Base-by-base conservation (phyloP, 2,888 invertebrate species). In the Drosophila meridiana region DNA sequence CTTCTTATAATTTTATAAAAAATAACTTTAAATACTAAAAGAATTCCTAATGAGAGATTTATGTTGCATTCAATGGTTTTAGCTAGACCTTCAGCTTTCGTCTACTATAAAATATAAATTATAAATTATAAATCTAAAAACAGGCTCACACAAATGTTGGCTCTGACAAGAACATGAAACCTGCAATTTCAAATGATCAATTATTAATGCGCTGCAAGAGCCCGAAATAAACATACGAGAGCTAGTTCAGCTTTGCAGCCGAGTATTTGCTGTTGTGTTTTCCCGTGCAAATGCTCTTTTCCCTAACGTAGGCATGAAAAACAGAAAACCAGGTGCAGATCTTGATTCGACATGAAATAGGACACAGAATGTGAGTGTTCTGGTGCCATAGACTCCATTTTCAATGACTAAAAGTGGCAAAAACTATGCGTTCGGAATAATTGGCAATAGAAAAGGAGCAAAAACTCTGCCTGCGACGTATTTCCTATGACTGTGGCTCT, bases 381-480 rank as follows among this genome's bases (percentile, higher is more conserved):
- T 45, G 45, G 5, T 48, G 14, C 48, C 48, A 48, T 8, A 56
- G 53, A 14, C 40, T 30, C 30, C 9, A n/a, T 6, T n/a, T 5
- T 34, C 30, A 56, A 43, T 64, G 50, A 42, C 52, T 34, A 53
- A 69, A 45, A 55, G 47, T 52, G 14, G 28, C 50, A 76, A 59
- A 72, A 76, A 68, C 76, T 73, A 65, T 60, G 56, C 56, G 50
- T 53, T 34, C 30, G 9, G 55, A 42, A 73, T 66, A 68, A 74
- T 78, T 78, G 74, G 53, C 67, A 52, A 52, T 42, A 42, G 40
- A 40, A 14, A 4, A 32, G 28, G 20, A 34, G 20, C 47, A 40
- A 3, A 3, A 20, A 14, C 34, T 57, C 34, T 57, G 32, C 45
- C 11, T 34, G n/a, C 36, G 20, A 20, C 20, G 55, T 6, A 42